These are phyloP conservation scores for Centruroides sculpturatus DNA, from an alignment of 1,140 invertebrate genomes.

Conservation along the genomic window DNA sequence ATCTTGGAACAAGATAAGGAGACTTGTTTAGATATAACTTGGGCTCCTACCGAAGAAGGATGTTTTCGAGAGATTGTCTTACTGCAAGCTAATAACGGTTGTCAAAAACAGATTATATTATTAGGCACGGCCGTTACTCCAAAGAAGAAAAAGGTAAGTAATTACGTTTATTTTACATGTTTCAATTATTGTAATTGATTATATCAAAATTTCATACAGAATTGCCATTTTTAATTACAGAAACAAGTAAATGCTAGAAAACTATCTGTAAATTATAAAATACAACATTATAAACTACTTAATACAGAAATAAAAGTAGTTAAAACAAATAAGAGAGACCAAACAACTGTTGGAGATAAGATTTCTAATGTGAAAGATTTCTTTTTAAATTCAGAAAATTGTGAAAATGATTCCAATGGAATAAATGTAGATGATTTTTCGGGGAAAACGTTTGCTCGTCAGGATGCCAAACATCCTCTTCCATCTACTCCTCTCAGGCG, in stretches of 20 bases:
- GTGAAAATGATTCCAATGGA: not conserved
- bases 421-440: not conserved
- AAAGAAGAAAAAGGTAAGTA: not conserved
- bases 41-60: conserved; percentile 1
- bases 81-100: conserved; percentile 1
- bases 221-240: not conserved
- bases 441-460: not conserved
- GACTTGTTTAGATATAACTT: not conserved
- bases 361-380: not conserved
- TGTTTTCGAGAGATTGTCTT: conserved; percentile 6
- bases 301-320: too few relatives aligned
- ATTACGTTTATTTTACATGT: too few relatives aligned
- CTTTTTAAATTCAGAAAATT: not conserved
- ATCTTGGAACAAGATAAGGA: not conserved
- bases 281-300: too few relatives aligned
- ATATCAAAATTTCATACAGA: too few relatives aligned
- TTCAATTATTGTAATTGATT: too few relatives aligned
- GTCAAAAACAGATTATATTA: conserved; percentile 2
- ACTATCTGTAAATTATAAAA: too few relatives aligned
- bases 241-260: too few relatives aligned
- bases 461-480: not conserved
- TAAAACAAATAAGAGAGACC: not conserved
- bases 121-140: conserved; percentile 4
- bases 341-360: not conserved
- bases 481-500: not conserved